Base-by-base conservation (phyloP, 1,140 invertebrate species). In the Drosophila nigrodunni region DNA sequence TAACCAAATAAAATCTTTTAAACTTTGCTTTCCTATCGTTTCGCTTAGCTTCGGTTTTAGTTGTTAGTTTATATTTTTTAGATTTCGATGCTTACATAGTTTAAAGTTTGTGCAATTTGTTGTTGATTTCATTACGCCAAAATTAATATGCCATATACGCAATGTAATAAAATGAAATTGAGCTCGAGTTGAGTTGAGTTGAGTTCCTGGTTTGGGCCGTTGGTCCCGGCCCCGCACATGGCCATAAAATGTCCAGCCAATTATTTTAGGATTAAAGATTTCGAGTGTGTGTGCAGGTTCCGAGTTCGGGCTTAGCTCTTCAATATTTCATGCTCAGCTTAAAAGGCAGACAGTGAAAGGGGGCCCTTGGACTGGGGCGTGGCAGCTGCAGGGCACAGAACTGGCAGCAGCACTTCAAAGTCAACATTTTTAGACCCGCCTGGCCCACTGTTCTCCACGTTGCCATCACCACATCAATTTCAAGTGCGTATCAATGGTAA, bases 121-220 rank as follows among this genome's bases (percentile, higher is more conserved):
- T 70, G 57, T 58, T 70, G 65, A 73, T 74, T 61, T 77, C 69
- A 74, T 74, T 74, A 37, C 49, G 43, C 55, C 52, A 34, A 74
- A 60, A 74, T 70, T 70, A 62, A 70, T 70, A 58, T 69, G 35
- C 61, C 68, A 47, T 66, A 57, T 65, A 64, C 72, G 66, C 76
- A 85, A 68, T 59, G 78, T 72, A 55, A 74, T 80, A 85, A 85
- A 86, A 80, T 75, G 71, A 82, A 87, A 80, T 79, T 77, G 82
- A 79, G 79, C 52, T 34, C 25, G 18, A 78, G 65, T 62, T 49
- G 69, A 46, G 18, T 9, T 8, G 18, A 34, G 21, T 43, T 7
- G 7, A 58, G 64, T 41, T 13, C 35, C 11, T 9, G 34, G 13
- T 65, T 47, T 37, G 30, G 39, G 25, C 18, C 1, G 15, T 25